phyloP scores from a whole-genome alignment of 2,888 invertebrate species.

The Adelognathus sp. region DNA sequence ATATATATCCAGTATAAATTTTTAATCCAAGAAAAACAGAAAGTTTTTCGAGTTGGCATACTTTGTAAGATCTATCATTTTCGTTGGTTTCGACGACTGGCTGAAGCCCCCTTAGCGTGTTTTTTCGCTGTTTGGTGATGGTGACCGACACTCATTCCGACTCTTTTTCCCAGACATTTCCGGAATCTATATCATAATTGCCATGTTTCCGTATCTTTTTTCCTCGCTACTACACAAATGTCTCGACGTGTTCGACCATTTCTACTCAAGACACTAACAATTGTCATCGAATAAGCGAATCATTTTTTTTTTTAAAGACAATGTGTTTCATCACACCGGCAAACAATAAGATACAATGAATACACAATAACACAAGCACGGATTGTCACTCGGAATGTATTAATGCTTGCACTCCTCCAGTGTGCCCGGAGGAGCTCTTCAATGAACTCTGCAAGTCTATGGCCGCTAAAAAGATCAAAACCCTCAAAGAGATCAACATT shows the following conservation, averaged over 20 bases:
- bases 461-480: conserved; percentile 97
- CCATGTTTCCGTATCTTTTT: neutral
- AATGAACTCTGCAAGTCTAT: conserved; percentile 98
- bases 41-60: too few relatives aligned
- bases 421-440: conserved; percentile 98
- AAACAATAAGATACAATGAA: neutral
- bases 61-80: neutral
- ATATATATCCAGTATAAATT: too few relatives aligned
- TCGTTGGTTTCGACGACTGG: neutral
- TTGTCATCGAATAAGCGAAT: neutral
- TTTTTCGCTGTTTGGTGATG: conserved; percentile 22
- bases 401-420: conserved; percentile 82
- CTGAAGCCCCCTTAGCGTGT: neutral
- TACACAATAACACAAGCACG: conserved; percentile 27
- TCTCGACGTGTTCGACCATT: conserved; percentile 14
- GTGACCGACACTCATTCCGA: conserved; percentile 47
- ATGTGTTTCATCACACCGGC: too few relatives aligned
- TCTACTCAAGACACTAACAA: neutral
- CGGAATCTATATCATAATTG: conserved; percentile 40
- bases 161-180: conserved; percentile 18
- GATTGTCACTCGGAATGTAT: conserved; percentile 56
- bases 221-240: neutral
- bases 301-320: too few relatives aligned
- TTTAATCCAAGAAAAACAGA: too few relatives aligned
- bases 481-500: conserved; percentile 99